Evolutionary conservation across 2,113 vertebrate species (phyloP).

Genomic region (Pitta sordida): DNA sequence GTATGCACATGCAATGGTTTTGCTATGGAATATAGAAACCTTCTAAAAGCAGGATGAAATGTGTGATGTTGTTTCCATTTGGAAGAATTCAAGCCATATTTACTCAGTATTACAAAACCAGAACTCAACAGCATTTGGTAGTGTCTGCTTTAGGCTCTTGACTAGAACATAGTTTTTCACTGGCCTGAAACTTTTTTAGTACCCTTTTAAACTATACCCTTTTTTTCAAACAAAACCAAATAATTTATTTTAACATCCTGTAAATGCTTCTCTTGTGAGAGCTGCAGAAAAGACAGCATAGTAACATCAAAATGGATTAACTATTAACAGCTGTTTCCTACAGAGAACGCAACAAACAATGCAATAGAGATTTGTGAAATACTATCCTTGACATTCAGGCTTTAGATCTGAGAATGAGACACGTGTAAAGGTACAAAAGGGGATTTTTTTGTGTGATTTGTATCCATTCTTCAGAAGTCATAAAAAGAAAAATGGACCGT

Average conservation of each 20-base stretch:
- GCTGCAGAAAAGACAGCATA: background rate
- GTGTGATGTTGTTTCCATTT: slow-evolving; percentile 17
- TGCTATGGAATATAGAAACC: background rate
- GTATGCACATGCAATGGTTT: background rate
- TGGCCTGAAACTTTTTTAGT: background rate
- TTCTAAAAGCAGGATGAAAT: background rate
- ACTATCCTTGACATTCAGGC: background rate
- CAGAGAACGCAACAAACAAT: background rate
- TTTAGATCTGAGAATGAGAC: background rate
- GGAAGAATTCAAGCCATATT: background rate
- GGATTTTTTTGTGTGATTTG: background rate
- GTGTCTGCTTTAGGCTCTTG: background rate
- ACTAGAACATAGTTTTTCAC: background rate
- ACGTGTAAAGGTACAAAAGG: background rate
- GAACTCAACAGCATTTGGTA: background rate
- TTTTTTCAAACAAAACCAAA: background rate
- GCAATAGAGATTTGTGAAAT: background rate
- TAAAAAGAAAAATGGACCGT: background rate
- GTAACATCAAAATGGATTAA: background rate
- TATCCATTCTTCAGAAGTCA: background rate
- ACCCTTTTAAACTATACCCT: background rate
- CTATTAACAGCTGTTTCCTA: background rate
- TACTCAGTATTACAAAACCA: slow-evolving; percentile 24
- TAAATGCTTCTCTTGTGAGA: background rate
- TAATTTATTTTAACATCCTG: background rate